Evolutionary conservation across 2,113 vertebrate genomes (phyloP), one percentile per base, ranked within the genome.

Genomic region (Syngnathoides biaculeatus): DNA sequence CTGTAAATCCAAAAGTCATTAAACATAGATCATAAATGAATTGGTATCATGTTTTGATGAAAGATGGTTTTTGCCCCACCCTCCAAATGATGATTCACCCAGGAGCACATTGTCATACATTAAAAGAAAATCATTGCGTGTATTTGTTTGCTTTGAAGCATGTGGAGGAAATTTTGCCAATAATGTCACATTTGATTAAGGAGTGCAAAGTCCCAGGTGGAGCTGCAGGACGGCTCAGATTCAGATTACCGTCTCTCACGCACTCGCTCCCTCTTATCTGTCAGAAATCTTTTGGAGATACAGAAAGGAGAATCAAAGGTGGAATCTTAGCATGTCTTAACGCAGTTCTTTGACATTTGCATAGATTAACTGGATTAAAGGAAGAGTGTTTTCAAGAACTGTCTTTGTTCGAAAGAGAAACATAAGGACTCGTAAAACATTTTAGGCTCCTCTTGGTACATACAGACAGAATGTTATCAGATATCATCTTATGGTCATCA

Each of bases 271-370:
- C 42, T 64, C 59, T 78, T 76, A 76, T 82, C 81, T 61, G 60
- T 40, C 35, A 47, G 40, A 74, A 40, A 84, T 73, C 35, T 74
- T 73, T 30, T 83, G 63, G 7, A 71, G 75, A 83, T 80, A 71
- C 70, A 74, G 81, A 77, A 78, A 70, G n/a, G n/a, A n/a, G n/a
- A n/a, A n/a, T n/a, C n/a, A n/a, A n/a, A n/a, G n/a, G n/a, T n/a
- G n/a, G n/a, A n/a, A 60, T 17, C 19, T 60, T 60, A 60, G 35
- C 58, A 39, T 39, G 10, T 38, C 20, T 60, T 30, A 39, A 39
- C 39, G 19, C 58, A 26, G 27, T 59, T 35, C 6, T 60, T 39
- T 39, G 2, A 60, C n/a, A 60, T 20, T 60, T 60, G 58, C 27
- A 19, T 20, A 19, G 1, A 38, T 35, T 1, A 39, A n/a, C 27